phyloP scores from a whole-genome alignment of 1,140 invertebrate genomes.

The Lamellibrachia luymesi region DNA sequence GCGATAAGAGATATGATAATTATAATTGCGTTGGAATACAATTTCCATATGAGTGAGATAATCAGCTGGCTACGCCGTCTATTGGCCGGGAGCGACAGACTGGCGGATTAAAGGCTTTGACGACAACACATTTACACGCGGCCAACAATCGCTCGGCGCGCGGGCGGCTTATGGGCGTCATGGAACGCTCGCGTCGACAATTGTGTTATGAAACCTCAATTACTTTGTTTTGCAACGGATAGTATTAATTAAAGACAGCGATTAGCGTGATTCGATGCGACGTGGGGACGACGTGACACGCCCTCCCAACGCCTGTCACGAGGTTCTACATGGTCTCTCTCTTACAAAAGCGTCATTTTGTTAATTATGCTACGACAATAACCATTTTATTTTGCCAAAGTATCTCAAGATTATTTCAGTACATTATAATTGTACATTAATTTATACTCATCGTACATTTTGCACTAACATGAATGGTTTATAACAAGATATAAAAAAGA shows the following conservation, averaged over 20 bases:
- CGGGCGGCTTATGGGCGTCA: not conserved
- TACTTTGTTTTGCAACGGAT: not conserved
- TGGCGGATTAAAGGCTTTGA: not conserved
- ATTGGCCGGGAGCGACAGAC: not conserved
- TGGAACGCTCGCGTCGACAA: not conserved
- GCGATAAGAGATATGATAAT: constrained; percentile 5
- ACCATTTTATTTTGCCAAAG: not conserved
- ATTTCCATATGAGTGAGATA: not conserved
- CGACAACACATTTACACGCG: not conserved
- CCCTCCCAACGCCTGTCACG: not conserved
- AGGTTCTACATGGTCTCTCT: not conserved
- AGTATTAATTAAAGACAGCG: not conserved
- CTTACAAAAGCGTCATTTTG: not conserved
- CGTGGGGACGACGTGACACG: not conserved
- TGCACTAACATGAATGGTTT: too few relatives aligned
- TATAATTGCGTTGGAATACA: constrained; percentile 1
- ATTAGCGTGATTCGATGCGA: not conserved
- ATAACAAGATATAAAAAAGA: too few relatives aligned
- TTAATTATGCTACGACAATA: not conserved
- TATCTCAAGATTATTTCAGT: not conserved
- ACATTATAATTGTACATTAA: not conserved
- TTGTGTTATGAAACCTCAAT: not conserved
- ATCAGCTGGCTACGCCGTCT: not conserved
- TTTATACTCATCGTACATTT: too few relatives aligned
- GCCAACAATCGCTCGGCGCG: not conserved